phyloP scores from a whole-genome alignment of 2,888 invertebrate species.

The Apoderus coryli region DNA sequence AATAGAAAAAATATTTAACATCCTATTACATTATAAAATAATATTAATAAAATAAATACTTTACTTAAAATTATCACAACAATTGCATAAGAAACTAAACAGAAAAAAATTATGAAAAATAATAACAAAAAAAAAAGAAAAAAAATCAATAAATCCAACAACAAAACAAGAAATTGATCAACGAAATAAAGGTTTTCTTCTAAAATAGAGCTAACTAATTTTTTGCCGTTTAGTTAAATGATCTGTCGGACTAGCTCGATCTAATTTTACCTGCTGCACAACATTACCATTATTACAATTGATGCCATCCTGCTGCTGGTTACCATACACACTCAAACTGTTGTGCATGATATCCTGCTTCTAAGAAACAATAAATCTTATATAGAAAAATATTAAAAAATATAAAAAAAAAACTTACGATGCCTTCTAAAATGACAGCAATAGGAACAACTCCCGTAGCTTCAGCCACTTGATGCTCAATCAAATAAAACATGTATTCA shows the following conservation, averaged over 20 bases:
- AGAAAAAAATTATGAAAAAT: too few relatives aligned
- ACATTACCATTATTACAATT: too few relatives aligned
- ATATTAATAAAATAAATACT: too few relatives aligned
- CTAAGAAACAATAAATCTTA: slow-evolving; percentile 17
- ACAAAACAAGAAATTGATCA: slow-evolving; percentile 2
- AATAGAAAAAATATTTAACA: too few relatives aligned
- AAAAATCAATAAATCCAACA: slow-evolving; percentile 8
- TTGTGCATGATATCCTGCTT: slow-evolving; percentile 31
- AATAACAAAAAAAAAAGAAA: slow-evolving; percentile 1
- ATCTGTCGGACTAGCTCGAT: slow-evolving; percentile 30
- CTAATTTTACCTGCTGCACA: slow-evolving; percentile 23
- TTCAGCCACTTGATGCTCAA: slow-evolving; percentile 91
- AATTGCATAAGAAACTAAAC: too few relatives aligned
- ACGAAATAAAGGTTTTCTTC: not conserved
- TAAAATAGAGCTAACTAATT: slow-evolving; percentile 30
- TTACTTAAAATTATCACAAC: too few relatives aligned
- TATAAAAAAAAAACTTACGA: slow-evolving; percentile 33
- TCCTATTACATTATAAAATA: too few relatives aligned
- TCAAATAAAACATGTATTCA: slow-evolving; percentile 97
- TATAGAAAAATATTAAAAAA: slow-evolving; percentile 1
- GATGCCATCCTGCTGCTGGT: slow-evolving; percentile 20
- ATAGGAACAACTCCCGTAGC: slow-evolving; percentile 85
- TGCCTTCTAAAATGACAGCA: slow-evolving; percentile 70
- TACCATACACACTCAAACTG: slow-evolving; percentile 28
- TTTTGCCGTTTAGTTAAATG: slow-evolving; percentile 30